These are phyloP conservation scores for Chrysolophus pictus DNA, from an alignment of 2,797 vertebrate genomes.

Conservation along the genomic window DNA sequence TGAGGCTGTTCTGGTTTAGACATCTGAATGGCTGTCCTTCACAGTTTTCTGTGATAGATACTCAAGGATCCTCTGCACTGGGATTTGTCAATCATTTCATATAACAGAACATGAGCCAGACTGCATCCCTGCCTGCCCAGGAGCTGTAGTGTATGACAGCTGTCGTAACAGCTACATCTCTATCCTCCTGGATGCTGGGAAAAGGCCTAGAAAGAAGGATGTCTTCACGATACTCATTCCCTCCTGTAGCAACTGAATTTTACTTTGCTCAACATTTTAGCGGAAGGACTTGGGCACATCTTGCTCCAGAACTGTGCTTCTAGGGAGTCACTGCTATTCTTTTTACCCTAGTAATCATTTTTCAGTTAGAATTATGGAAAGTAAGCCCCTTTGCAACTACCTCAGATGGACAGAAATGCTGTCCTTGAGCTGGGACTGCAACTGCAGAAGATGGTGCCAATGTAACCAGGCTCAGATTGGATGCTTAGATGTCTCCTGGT, in stretches of 20 bases:
- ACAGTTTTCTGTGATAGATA: background rate
- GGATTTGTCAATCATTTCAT: constrained; percentile 39
- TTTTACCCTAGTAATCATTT: rapidly evolving
- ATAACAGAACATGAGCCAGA: background rate
- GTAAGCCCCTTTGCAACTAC: background rate
- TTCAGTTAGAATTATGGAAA: rapidly evolving
- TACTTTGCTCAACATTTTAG: background rate
- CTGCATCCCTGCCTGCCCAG: background rate
- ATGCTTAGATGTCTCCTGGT: background rate
- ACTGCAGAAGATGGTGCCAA: too few species aligned
- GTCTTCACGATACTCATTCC: background rate
- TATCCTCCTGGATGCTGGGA: background rate
- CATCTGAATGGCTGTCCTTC: constrained; percentile 10
- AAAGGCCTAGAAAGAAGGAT: constrained; percentile 3
- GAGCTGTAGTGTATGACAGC: constrained; percentile 12
- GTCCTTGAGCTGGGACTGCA: background rate
- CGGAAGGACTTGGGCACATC: background rate
- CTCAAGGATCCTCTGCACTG: background rate
- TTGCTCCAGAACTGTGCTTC: background rate
- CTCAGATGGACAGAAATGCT: background rate
- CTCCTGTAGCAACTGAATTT: background rate
- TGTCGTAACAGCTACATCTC: constrained; percentile 17
- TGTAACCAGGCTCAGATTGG: background rate
- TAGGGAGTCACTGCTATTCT: background rate
- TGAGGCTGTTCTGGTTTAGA: background rate